phyloP scores from a whole-genome alignment of 1,140 invertebrate species.

The Solen grandis region DNA sequence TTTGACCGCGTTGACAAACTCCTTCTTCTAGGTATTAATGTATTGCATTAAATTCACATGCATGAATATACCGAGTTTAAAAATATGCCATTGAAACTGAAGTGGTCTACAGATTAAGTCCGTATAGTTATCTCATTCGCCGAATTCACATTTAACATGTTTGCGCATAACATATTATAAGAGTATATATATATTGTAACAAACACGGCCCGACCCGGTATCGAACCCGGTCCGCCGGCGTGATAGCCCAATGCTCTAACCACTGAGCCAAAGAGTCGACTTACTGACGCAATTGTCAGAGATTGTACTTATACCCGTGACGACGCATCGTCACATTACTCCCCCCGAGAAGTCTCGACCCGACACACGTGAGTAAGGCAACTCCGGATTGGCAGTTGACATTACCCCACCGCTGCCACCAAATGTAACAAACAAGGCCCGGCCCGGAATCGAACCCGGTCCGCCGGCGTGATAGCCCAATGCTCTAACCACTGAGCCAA shows the following conservation, averaged over 20 bases:
- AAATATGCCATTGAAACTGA: not conserved
- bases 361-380: too few relatives aligned
- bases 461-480: too few relatives aligned
- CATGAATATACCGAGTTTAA: not conserved
- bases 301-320: too few relatives aligned
- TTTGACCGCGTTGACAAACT: slow-evolving; percentile 20
- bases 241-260: too few relatives aligned
- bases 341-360: not conserved
- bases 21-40: slow-evolving; percentile 16
- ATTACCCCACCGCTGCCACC: not conserved
- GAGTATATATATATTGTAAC: not conserved
- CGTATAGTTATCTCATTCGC: not conserved
- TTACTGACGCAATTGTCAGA: too few relatives aligned
- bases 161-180: not conserved
- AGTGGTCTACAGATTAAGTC: not conserved
- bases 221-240: too few relatives aligned
- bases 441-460: too few relatives aligned
- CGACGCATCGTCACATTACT: too few relatives aligned
- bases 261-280: too few relatives aligned
- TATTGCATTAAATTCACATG: not conserved
- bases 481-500: too few relatives aligned
- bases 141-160: not conserved
- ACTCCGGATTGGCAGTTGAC: too few relatives aligned
- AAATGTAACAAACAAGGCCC: not conserved
- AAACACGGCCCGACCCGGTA: too few relatives aligned